Percentiles rank a stretch among this genome's conserved stretches.
Evolutionary conservation across 2,797 vertebrate genomes (phyloP).

Genomic region (Trematomus bernacchii): DNA sequence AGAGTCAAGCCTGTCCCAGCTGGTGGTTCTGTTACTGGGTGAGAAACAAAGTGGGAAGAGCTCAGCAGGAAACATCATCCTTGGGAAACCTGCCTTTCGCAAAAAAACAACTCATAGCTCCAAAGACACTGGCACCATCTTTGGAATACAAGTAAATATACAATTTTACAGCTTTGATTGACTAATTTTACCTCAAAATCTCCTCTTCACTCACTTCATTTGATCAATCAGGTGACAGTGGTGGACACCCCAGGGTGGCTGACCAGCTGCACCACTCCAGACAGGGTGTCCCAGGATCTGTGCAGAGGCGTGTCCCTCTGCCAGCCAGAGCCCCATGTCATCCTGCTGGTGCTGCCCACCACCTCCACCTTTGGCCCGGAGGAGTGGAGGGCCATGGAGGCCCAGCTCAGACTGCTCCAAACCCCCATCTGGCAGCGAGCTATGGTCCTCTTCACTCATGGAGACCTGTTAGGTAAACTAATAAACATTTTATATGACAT

Average conservation of each 20-base stretch:
- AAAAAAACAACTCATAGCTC: constrained; percentile 35
- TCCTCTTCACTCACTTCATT: neutral
- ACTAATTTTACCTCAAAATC: neutral
- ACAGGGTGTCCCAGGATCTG: constrained; percentile 47
- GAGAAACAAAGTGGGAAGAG: constrained; percentile 65
- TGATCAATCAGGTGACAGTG: constrained; percentile 50
- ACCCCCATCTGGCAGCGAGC: constrained; percentile 51
- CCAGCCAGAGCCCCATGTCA: constrained; percentile 30
- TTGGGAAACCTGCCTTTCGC: constrained; percentile 44
- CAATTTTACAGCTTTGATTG: neutral
- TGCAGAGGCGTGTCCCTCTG: constrained; percentile 46
- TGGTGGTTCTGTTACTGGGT: constrained; percentile 60
- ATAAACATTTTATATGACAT: too few species aligned
- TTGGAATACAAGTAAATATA: constrained; percentile 29
- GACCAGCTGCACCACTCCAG: constrained; percentile 1
- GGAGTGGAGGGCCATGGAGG: constrained; percentile 50
- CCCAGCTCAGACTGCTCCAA: constrained; percentile 40
- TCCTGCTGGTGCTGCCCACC: constrained; percentile 58
- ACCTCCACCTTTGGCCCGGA: constrained; percentile 25
- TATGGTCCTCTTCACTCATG: constrained; percentile 63
- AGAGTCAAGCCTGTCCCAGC: neutral
- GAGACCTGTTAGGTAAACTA: constrained; percentile 45
- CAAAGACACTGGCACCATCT: neutral
- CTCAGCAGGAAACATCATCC: constrained; percentile 60
- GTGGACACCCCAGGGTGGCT: constrained; percentile 70